These are phyloP conservation scores for Misgurnus mizolepis DNA, from an alignment of 2,113 vertebrate genomes.

Conservation along the genomic window DNA sequence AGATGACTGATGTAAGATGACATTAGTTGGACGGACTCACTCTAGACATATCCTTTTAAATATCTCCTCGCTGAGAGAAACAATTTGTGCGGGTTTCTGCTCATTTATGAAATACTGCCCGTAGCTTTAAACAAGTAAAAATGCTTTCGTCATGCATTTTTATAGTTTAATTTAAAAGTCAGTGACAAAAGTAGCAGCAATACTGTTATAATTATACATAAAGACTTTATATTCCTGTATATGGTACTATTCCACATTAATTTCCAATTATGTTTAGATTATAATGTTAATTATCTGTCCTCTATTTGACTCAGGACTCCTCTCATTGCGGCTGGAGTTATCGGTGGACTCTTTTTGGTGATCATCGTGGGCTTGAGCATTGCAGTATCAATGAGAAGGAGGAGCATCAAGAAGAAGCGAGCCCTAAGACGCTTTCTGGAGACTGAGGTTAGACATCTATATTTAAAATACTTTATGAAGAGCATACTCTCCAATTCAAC, in stretches of 20 bases:
- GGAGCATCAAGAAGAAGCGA: slow-evolving; percentile 97
- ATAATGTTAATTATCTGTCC: slow-evolving; percentile 20
- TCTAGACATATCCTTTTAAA: background rate
- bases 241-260: too few relatives aligned
- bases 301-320: slow-evolving; percentile 81
- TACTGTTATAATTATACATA: too few relatives aligned
- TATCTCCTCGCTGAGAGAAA: background rate
- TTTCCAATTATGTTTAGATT: background rate
- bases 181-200: too few relatives aligned
- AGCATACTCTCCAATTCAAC: background rate
- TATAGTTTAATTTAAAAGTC: too few relatives aligned
- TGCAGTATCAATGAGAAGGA: slow-evolving; percentile 88
- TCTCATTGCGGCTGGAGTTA: slow-evolving; percentile 93
- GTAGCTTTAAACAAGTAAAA: too few relatives aligned
- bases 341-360: slow-evolving; percentile 92
- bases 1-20: slow-evolving; percentile 14
- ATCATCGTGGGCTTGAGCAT: slow-evolving; percentile 90
- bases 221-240: too few relatives aligned
- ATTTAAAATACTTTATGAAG: background rate
- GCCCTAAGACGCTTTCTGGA: slow-evolving; percentile 92
- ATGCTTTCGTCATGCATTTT: too few relatives aligned
- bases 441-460: slow-evolving; percentile 84
- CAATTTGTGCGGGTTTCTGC: slow-evolving; percentile 4
- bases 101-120: slow-evolving; percentile 4
- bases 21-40: background rate